Percentiles rank a stretch among this genome's conserved stretches.
Conservation (phyloP, 2,797 vertebrate species). For the Poliocrania exsul region DNA sequence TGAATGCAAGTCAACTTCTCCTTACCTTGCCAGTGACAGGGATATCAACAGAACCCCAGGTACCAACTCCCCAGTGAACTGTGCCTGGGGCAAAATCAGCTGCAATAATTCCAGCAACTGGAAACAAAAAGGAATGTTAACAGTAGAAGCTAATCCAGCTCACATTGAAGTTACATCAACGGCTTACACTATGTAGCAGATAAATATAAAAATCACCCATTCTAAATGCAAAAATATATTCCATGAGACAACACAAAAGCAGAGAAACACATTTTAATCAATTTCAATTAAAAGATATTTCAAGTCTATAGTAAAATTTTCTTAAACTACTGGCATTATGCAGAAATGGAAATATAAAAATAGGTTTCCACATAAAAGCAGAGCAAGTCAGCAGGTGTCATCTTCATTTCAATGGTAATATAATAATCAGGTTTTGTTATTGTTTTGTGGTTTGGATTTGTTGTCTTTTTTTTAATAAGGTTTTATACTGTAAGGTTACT, state of each 20-base stretch:
- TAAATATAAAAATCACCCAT: slow-evolving; percentile 20
- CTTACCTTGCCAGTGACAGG: slow-evolving; percentile 85
- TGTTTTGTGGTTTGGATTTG: background rate
- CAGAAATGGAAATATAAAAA: background rate
- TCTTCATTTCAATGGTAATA: slow-evolving; percentile 10
- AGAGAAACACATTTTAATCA: background rate
- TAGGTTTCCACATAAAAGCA: background rate
- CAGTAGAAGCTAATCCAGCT: slow-evolving; percentile 43
- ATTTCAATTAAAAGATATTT: background rate
- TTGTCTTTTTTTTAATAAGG: background rate
- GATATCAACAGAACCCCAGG: slow-evolving; percentile 89
- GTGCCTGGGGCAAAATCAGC: slow-evolving; percentile 86
- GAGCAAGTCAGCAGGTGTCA: background rate
- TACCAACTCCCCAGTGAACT: slow-evolving; percentile 84
- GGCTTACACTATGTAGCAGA: background rate
- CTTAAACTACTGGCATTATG: background rate
- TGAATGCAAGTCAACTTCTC: slow-evolving; percentile 52
- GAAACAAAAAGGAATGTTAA: slow-evolving; percentile 64
- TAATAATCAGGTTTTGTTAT: background rate
- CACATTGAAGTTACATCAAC: slow-evolving; percentile 55
- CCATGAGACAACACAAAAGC: background rate
- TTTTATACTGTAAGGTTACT: background rate
- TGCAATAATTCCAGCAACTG: slow-evolving; percentile 84
- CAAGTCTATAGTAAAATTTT: background rate
- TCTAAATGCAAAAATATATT: slow-evolving; percentile 17